Percentiles rank a stretch among this genome's conserved stretches.
Conservation (phyloP, 2,888 invertebrate species). For the Monochamus alternatus region DNA sequence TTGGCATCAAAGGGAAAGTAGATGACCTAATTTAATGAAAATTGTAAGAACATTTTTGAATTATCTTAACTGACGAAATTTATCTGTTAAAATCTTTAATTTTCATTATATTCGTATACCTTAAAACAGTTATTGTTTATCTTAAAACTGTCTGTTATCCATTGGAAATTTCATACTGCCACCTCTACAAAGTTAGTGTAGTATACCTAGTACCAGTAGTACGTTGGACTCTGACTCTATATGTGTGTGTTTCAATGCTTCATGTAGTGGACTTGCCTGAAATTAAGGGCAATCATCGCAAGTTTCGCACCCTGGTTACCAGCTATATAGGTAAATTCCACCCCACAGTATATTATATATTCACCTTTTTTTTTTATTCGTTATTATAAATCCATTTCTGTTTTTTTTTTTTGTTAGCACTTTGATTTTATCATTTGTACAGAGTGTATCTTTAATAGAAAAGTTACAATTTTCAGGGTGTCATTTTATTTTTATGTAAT, state of each 20-base stretch:
- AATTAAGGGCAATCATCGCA: conserved; percentile 98
- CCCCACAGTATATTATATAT: conserved; percentile 47
- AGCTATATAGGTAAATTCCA: conserved; percentile 95
- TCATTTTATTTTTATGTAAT: too few species aligned
- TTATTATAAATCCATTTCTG: neutral
- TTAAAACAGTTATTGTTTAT: neutral
- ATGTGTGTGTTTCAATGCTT: conserved; percentile 70
- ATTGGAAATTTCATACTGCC: conserved; percentile 21
- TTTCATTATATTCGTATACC: neutral
- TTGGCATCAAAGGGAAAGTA: too few species aligned
- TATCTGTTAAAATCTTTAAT: too few species aligned
- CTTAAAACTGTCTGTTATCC: neutral
- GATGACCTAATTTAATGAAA: too few species aligned
- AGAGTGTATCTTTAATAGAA: neutral
- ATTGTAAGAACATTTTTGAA: too few species aligned
- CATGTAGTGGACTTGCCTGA: conserved; percentile 96
- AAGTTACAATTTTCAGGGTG: too few species aligned
- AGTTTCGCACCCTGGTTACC: conserved; percentile 99
- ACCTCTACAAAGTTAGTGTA: conserved; percentile 48
- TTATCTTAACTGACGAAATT: too few species aligned
- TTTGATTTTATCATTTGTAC: neutral
- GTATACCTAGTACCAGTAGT: conserved; percentile 50
- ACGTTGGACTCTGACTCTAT: conserved; percentile 55
- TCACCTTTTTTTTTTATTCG: conserved; percentile 16
- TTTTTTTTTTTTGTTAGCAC: neutral